Conservation (phyloP, 2,888 invertebrate genomes). For the Drosophila anceps region DNA sequence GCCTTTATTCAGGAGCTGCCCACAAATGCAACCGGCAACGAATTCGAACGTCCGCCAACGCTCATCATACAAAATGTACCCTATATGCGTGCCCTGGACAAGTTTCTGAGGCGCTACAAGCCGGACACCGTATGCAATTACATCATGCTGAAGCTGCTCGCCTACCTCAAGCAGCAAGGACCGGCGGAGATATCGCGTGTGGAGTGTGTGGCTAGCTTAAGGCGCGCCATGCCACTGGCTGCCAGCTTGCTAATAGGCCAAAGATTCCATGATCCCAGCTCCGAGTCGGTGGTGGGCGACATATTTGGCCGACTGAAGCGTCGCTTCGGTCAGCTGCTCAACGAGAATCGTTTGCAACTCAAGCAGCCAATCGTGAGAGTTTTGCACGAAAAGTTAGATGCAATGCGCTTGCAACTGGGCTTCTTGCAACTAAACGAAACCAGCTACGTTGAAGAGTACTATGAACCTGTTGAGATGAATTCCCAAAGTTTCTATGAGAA, state of each 20-base stretch:
- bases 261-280: conserved; percentile 68
- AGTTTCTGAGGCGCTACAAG: conserved; percentile 66
- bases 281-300: conserved; percentile 60
- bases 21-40: conserved; percentile 23
- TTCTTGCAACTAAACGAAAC: conserved; percentile 74
- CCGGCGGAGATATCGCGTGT: conserved; percentile 78
- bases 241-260: conserved; percentile 79
- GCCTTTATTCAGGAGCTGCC: conserved; percentile 70
- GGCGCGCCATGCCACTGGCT: conserved; percentile 83
- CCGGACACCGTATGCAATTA: conserved; percentile 78
- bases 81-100: conserved; percentile 73
- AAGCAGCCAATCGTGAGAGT: conserved; percentile 70
- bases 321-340: conserved; percentile 69
- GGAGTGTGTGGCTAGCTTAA: conserved; percentile 78
- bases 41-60: conserved; percentile 70
- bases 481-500: conserved; percentile 80
- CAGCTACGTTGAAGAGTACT: conserved; percentile 70
- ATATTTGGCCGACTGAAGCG: conserved; percentile 73
- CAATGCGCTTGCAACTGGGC: conserved; percentile 80
- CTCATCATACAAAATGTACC: conserved; percentile 82
- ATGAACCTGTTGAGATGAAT: conserved; percentile 66
- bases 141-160: conserved; percentile 82
- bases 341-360: conserved; percentile 76
- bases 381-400: conserved; percentile 71
- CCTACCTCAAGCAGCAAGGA: conserved; percentile 77